phyloP scores from a whole-genome alignment of 37 sponge, comb jelly and placozoan genomes.

The Spongilla lacustris region DNA sequence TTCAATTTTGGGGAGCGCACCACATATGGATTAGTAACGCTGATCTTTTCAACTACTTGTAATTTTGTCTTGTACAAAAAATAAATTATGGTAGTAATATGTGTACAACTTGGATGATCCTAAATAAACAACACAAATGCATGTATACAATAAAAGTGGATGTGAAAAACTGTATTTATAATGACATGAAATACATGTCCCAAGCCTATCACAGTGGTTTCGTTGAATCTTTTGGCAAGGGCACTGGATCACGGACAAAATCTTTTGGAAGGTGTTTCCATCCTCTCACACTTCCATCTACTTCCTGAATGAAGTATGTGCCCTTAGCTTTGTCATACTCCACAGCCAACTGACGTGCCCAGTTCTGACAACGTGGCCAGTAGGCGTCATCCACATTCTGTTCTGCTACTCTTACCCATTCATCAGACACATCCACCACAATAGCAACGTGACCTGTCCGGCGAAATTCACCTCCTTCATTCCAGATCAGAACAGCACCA shows the following conservation, averaged over 20 bases:
- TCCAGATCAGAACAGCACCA: neutral
- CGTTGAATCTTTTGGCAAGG: neutral
- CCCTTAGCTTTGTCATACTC: constrained; percentile 1
- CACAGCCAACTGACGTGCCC: neutral
- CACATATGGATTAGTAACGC: too few species aligned
- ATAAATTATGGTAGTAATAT: too few species aligned
- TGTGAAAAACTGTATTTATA: too few species aligned
- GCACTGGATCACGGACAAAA: neutral
- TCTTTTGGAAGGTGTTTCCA: neutral
- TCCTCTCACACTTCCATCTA: neutral
- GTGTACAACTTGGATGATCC: too few species aligned
- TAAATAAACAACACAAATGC: too few species aligned
- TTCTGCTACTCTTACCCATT: neutral
- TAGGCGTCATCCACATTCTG: neutral
- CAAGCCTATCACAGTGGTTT: neutral
- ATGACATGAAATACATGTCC: too few species aligned
- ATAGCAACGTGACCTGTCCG: neutral
- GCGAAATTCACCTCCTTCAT: neutral
- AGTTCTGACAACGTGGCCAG: neutral
- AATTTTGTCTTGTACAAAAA: too few species aligned
- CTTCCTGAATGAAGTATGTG: neutral
- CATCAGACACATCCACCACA: neutral
- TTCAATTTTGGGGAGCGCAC: too few species aligned
- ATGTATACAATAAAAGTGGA: too few species aligned
- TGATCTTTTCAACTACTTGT: too few species aligned